Evolutionary conservation across 1,140 invertebrate species (phyloP).

Genomic region (Brachionus asplanchnoidis): DNA sequence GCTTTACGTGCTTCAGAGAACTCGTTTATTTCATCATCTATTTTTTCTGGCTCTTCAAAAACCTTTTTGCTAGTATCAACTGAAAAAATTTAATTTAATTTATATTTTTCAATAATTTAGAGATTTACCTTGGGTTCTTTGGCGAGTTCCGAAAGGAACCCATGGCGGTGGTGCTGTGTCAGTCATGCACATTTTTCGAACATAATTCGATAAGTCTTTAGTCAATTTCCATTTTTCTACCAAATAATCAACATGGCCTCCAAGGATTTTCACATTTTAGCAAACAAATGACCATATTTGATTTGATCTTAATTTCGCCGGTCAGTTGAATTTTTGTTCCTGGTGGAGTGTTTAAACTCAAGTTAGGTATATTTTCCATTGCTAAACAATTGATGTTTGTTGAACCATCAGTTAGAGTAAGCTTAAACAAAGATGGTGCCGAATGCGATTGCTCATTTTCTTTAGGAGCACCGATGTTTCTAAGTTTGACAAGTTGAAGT

Average conservation of each 20-base stretch:
- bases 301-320: not conserved
- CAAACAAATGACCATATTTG: not conserved
- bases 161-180: slow-evolving; percentile 6
- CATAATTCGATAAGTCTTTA: slow-evolving; percentile 1
- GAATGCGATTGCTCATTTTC: slow-evolving; percentile 1
- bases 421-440: not conserved
- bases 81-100: not conserved
- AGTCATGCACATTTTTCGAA: not conserved
- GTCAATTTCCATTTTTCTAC: slow-evolving; percentile 36
- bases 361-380: not conserved
- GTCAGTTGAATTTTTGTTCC: slow-evolving; percentile 16
- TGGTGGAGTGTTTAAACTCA: slow-evolving; percentile 22
- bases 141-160: slow-evolving; percentile 16
- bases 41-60: not conserved
- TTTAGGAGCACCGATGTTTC: slow-evolving; percentile 23
- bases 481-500: not conserved
- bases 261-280: slow-evolving; percentile 22
- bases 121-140: not conserved
- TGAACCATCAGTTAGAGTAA: not conserved
- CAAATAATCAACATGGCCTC: slow-evolving; percentile 16
- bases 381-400: not conserved
- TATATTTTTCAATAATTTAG: not conserved
- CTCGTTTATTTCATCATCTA: not conserved
- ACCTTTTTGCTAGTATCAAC: slow-evolving; percentile 30
- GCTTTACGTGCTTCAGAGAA: not conserved